Evolutionary conservation across 2,113 vertebrate genomes (phyloP).

Genomic region (Pelvicachromis taeniatus): DNA sequence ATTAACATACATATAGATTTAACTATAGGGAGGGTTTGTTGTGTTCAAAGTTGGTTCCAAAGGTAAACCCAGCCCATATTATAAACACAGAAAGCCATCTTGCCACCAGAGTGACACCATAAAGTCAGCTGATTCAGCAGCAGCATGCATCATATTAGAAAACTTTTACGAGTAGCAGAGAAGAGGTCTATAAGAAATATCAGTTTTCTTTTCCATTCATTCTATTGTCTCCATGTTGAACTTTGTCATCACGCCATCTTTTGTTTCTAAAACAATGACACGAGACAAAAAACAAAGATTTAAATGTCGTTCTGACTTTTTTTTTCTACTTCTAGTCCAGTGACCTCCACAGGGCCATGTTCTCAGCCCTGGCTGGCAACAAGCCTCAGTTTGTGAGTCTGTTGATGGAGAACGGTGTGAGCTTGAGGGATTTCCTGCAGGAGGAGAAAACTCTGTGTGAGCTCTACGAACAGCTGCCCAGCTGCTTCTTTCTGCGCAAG

Average conservation of each 20-base stretch:
- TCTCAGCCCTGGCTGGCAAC: conserved; percentile 84
- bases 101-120: neutral
- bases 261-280: neutral
- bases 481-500: conserved; percentile 82
- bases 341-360: conserved; percentile 87
- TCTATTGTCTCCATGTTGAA: neutral
- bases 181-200: neutral
- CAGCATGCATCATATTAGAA: neutral
- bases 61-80: neutral
- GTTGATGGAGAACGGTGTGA: conserved; percentile 89
- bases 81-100: neutral
- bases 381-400: conserved; percentile 89
- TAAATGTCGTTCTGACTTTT: neutral
- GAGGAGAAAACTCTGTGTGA: conserved; percentile 73
- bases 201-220: neutral
- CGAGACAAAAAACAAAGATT: neutral
- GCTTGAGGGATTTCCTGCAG: conserved; percentile 80
- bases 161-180: neutral
- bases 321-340: conserved; percentile 69
- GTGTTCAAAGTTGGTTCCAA: neutral
- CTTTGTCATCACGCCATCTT: neutral
- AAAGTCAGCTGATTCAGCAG: neutral
- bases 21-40: neutral
- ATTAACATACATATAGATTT: neutral
- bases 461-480: conserved; percentile 81